phyloP scores from a whole-genome alignment of 2,113 vertebrate genomes.

The Notarius lentiginosus region DNA sequence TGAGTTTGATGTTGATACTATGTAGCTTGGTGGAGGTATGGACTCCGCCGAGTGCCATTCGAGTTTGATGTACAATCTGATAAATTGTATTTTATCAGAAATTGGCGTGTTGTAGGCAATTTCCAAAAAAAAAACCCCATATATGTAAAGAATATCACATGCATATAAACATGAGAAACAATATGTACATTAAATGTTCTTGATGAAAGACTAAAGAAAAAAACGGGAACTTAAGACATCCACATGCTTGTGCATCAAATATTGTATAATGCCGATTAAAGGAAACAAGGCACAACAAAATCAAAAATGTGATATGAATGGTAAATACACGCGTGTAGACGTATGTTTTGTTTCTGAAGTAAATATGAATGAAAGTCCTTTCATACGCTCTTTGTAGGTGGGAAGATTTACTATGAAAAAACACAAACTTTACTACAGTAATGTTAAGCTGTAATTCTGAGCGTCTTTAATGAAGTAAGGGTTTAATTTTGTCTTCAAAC shows the following conservation, averaged over 20 bases:
- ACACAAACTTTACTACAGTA: background rate
- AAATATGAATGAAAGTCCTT: background rate
- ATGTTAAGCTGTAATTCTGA: background rate
- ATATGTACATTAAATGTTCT: background rate
- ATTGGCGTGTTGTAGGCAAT: background rate
- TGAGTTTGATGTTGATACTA: too few species aligned
- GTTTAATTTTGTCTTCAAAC: constrained; percentile 16
- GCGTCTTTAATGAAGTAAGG: constrained; percentile 10
- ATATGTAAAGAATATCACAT: background rate
- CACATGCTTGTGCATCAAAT: background rate
- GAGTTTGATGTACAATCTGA: background rate
- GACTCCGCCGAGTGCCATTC: too few species aligned
- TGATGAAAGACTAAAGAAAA: background rate
- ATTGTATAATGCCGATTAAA: background rate
- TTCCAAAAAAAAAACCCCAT: background rate
- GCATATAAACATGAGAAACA: background rate
- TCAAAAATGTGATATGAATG: background rate
- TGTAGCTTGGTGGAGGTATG: too few species aligned
- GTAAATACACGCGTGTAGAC: background rate
- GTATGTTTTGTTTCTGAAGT: background rate
- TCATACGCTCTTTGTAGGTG: background rate
- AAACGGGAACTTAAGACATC: background rate
- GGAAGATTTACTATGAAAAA: background rate
- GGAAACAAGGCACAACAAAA: background rate
- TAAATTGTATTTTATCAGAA: background rate